Base-by-base conservation (phyloP, 2,113 vertebrate species). In the Montifringilla adamsi region DNA sequence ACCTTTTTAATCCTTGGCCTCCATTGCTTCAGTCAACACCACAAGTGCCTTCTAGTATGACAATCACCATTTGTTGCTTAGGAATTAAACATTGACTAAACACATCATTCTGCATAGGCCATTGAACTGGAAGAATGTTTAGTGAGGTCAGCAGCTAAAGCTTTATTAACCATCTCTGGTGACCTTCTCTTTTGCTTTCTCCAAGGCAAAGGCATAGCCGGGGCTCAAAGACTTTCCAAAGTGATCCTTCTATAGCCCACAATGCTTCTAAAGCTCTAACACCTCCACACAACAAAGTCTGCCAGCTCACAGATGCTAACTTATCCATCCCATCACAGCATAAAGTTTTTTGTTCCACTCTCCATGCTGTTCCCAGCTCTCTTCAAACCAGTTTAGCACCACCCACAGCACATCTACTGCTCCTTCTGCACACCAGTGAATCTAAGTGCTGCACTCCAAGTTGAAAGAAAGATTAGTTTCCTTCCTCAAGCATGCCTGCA, bases 1-100 rank as follows among this genome's bases (percentile, higher is more conserved):
- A 91, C 92, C 85, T 95, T 94, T 91, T 81, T 50, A 90, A 88
- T 93, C 85, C 85, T 96, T 94, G 88, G 85, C 90, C 56, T 81
- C 90, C 93, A 44, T 31, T 74, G 68, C 85, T 95, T 94, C 73
- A 74, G 79, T 93, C 93, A 96, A 96, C 79, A 89, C 49, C 58
- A n/a, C 56, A 77, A 94, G 75, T 52, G 41, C 79, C 68, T 92
- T 63, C 82, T 77, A 92, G 62, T 49, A 78, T 60, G 60, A 94
- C 86, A 90, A 84, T 84, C 76, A 70, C 58, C 66, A 86, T 94
- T 95, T 93, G 92, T 94, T 95, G 94, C 95, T 95, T 95, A 92
- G 93, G 93, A 93, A 96, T 96, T 96, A 95, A 97, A 97, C 92
- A 96, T 94, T 97, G 94, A 96, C 96, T 92, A 92, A 96, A 96